These are phyloP conservation scores for Apoderus coryli DNA, from an alignment of 2,888 invertebrate genomes.

Conservation along the genomic window DNA sequence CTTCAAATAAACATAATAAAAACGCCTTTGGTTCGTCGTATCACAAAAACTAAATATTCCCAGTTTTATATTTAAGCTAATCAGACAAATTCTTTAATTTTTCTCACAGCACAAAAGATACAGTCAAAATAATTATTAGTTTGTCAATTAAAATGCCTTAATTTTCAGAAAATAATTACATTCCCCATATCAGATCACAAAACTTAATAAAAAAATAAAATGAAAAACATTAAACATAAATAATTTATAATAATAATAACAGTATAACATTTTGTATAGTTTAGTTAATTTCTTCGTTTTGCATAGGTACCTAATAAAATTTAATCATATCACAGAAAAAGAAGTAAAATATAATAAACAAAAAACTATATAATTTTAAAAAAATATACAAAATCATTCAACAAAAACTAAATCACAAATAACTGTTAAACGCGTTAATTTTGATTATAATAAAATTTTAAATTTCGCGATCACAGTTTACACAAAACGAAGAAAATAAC, in stretches of 20 bases:
- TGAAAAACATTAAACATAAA: background rate
- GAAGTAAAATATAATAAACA: constrained; percentile 12
- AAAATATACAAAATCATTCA: constrained; percentile 2
- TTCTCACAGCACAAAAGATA: constrained; percentile 35
- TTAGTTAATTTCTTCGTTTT: constrained; percentile 7
- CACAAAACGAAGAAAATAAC: background rate
- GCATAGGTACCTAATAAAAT: constrained; percentile 13
- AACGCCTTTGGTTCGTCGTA: constrained; percentile 33
- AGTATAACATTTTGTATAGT: background rate
- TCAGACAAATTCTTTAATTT: constrained; percentile 28
- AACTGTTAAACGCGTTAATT: background rate
- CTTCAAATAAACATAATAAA: constrained; percentile 12
- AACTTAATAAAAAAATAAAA: too few relatives aligned
- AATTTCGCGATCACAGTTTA: too few relatives aligned
- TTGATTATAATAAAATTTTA: constrained; percentile 1
- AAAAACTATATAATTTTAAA: background rate
- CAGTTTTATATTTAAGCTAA: constrained; percentile 30
- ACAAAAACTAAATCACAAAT: constrained; percentile 3
- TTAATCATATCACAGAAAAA: constrained; percentile 19
- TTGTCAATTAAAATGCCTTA: too few relatives aligned
- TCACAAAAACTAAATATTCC: constrained; percentile 32
- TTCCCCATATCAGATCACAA: constrained; percentile 5
- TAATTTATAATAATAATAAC: background rate
- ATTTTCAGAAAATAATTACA: constrained; percentile 18
- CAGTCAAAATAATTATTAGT: constrained; percentile 30